Evolutionary conservation across 2,888 invertebrate genomes (phyloP).

Genomic region (Synergus gifuensis): DNA sequence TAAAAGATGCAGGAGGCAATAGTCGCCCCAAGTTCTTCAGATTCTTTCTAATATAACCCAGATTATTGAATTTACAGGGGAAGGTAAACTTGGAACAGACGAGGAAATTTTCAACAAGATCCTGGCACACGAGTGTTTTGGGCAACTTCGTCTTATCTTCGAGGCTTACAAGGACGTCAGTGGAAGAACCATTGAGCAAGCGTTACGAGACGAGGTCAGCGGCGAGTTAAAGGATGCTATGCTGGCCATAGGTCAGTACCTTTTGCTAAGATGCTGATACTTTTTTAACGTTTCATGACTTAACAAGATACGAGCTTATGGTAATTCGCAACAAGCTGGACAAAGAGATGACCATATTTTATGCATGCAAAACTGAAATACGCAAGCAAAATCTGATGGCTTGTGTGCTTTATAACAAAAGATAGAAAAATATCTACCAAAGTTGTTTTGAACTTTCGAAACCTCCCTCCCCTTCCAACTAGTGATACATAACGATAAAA

Average conservation of each 20-base stretch:
- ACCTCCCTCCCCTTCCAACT: no score
- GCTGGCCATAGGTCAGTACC: conserved; percentile 82
- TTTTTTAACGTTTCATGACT: background rate
- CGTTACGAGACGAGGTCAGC: conserved; percentile 83
- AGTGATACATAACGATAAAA: no score
- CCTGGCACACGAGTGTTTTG: conserved; percentile 86
- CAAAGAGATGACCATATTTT: background rate
- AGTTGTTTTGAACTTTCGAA: no score
- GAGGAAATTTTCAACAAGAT: conserved; percentile 87
- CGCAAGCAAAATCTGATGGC: no score
- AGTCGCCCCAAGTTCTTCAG: no score
- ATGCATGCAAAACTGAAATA: no score
- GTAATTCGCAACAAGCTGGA: background rate
- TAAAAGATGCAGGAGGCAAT: no score
- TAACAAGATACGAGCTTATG: background rate
- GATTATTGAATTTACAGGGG: conserved; percentile 70
- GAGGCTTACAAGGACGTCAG: conserved; percentile 87
- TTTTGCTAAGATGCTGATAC: background rate
- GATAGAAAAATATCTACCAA: no score
- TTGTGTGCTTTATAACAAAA: no score
- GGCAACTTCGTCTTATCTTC: conserved; percentile 84
- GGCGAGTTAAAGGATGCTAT: conserved; percentile 85
- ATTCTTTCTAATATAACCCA: no score
- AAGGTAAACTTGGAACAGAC: conserved; percentile 86
- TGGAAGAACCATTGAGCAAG: conserved; percentile 87